Conservation (phyloP, 2,797 vertebrate species). For the Eidolon dupreanum region DNA sequence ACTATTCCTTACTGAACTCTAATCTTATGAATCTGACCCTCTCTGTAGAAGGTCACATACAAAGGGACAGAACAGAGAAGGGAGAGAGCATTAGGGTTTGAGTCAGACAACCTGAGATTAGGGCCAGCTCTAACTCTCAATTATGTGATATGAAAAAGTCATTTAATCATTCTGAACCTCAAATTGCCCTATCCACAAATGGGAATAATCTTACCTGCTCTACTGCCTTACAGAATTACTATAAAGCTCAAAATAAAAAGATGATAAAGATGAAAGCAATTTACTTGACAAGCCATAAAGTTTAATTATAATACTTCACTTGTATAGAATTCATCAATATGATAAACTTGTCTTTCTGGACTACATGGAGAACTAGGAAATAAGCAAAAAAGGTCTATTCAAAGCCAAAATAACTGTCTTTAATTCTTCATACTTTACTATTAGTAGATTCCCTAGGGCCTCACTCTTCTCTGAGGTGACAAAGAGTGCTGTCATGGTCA, state of each 20-base stretch:
- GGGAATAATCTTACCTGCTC: background rate
- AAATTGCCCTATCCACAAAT: background rate
- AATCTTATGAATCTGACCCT: background rate
- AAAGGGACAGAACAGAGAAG: background rate
- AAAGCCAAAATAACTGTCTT: slow-evolving; percentile 35
- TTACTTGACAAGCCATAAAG: slow-evolving; percentile 2
- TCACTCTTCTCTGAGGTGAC: slow-evolving; percentile 19
- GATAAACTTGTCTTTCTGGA: slow-evolving; percentile 20
- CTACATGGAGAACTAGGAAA: slow-evolving; percentile 16
- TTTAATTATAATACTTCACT: slow-evolving; percentile 15
- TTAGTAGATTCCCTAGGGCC: background rate
- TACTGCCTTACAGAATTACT: slow-evolving; percentile 14
- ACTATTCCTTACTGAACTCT: background rate
- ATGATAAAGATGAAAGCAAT: background rate
- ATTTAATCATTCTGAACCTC: slow-evolving; percentile 28
- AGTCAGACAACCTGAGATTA: background rate
- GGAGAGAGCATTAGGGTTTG: background rate
- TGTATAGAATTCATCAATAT: slow-evolving; percentile 38
- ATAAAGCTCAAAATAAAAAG: slow-evolving; percentile 10
- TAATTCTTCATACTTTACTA: slow-evolving; percentile 42
- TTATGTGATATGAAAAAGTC: background rate
- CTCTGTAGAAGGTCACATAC: background rate
- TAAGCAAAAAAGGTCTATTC: background rate
- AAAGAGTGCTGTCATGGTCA: background rate
- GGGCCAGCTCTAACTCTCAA: background rate